Evolutionary conservation across 2,888 invertebrate species (phyloP).

Genomic region (Ischnura elegans): DNA sequence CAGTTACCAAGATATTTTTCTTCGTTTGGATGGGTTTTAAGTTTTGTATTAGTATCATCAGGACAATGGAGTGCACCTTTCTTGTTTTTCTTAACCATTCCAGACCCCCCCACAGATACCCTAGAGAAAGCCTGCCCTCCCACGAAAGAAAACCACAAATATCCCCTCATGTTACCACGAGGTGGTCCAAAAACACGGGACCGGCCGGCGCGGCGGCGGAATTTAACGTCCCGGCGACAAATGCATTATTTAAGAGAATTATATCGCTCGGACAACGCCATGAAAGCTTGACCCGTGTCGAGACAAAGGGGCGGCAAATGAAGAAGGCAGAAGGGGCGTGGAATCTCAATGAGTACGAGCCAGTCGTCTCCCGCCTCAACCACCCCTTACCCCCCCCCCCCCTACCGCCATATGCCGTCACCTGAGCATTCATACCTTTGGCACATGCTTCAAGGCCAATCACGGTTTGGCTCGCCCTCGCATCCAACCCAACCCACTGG

Average conservation of each 20-base stretch:
- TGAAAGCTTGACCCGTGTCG: background rate
- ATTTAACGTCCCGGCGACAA: no score
- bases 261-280: background rate
- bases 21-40: no score
- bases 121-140: no score
- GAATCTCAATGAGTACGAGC: background rate
- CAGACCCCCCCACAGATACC: no score
- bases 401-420: background rate
- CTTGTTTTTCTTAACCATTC: no score
- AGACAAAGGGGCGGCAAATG: conserved; percentile 19
- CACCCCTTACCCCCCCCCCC: background rate
- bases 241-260: background rate
- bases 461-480: conserved; percentile 50
- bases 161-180: no score
- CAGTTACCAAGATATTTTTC: no score
- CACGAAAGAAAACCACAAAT: no score
- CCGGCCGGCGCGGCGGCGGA: background rate
- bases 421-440: conserved; percentile 21
- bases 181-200: background rate
- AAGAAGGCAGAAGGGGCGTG: conserved; percentile 1
- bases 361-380: background rate
- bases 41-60: no score
- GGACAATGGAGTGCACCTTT: no score
- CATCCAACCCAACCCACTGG: background rate
- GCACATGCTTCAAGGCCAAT: conserved; percentile 64